Evolutionary conservation across 2,113 vertebrate genomes (phyloP).

Genomic region (Gymnocephalus cernua): DNA sequence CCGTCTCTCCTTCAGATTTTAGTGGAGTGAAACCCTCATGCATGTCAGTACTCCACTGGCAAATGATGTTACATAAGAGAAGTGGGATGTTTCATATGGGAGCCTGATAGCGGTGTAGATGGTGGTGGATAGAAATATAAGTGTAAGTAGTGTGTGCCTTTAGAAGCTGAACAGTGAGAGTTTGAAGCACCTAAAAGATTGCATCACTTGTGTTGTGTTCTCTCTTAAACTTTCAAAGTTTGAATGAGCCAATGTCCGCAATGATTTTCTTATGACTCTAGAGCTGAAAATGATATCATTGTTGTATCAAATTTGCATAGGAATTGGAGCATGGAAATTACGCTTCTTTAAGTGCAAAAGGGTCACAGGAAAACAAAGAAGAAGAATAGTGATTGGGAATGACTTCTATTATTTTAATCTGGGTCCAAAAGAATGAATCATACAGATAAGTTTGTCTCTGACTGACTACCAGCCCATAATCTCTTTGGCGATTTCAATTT

Average conservation of each 20-base stretch:
- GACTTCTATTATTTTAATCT: conserved; percentile 67
- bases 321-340: conserved; percentile 3
- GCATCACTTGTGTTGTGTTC: not conserved
- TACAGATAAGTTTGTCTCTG: conserved; percentile 35
- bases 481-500: conserved; percentile 29
- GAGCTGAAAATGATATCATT: not conserved
- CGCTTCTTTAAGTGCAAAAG: conserved; percentile 21
- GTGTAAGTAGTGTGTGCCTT: conserved; percentile 32
- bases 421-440: conserved; percentile 33
- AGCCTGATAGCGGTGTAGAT: conserved; percentile 60
- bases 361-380: conserved; percentile 29
- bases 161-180: conserved; percentile 36
- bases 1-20: conserved; percentile 44
- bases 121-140: conserved; percentile 58
- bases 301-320: conserved; percentile 6
- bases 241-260: conserved; percentile 15
- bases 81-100: conserved; percentile 73
- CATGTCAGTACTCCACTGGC: conserved; percentile 60
- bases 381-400: conserved; percentile 28
- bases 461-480: conserved; percentile 31
- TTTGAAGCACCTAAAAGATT: conserved; percentile 11
- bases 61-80: conserved; percentile 76
- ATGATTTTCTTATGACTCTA: not conserved
- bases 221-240: conserved; percentile 30
- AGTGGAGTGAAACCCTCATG: conserved; percentile 57